phyloP scores from a whole-genome alignment of 2,113 vertebrate genomes.

The Chloroceryle aenea region DNA sequence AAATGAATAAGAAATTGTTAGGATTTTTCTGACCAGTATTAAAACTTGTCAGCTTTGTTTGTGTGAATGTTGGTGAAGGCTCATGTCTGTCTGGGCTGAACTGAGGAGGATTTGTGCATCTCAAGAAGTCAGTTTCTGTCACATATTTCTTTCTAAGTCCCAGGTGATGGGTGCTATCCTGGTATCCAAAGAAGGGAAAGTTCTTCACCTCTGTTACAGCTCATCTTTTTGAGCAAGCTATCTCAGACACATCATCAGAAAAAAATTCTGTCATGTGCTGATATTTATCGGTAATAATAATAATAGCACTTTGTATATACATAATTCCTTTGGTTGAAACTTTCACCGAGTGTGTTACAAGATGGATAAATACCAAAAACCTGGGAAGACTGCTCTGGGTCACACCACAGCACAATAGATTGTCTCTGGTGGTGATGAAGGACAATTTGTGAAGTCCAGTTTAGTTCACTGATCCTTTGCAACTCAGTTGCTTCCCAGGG shows the following conservation, averaged over 20 bases:
- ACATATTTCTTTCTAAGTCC: not conserved
- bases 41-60: not conserved
- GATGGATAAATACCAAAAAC: not conserved
- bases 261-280: not conserved
- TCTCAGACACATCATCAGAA: not conserved
- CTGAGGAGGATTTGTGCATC: not conserved
- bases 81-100: not conserved
- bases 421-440: not conserved
- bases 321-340: not conserved
- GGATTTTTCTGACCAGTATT: not conserved
- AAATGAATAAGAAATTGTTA: not conserved
- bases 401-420: fast-evolving
- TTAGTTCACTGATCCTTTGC: not conserved
- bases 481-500: not conserved
- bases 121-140: not conserved
- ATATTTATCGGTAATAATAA: not conserved
- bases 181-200: not conserved
- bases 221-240: not conserved
- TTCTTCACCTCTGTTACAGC: not conserved
- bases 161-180: fast-evolving
- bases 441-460: not conserved
- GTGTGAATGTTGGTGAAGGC: not conserved
- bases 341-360: not conserved
- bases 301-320: not conserved
- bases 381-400: not conserved